These are phyloP conservation scores for Corythornis madagascariensis DNA, from an alignment of 2,113 vertebrate species.

Conservation along the genomic window DNA sequence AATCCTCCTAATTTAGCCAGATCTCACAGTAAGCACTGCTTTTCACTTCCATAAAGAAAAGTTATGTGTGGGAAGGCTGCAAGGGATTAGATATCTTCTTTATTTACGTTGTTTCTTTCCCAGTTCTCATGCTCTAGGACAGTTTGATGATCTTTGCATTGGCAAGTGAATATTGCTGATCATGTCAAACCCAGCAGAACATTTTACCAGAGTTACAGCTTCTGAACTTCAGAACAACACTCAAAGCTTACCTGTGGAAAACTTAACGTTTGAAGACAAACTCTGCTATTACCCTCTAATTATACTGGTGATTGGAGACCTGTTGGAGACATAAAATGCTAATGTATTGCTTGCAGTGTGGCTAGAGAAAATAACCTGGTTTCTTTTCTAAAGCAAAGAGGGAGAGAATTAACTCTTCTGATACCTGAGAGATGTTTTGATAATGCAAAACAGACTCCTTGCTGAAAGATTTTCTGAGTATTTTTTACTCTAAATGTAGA, in stretches of 20 bases:
- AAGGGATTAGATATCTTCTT: background rate
- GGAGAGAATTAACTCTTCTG: background rate
- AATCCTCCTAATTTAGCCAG: background rate
- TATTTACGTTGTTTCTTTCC: background rate
- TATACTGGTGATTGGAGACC: background rate
- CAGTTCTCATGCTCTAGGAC: background rate
- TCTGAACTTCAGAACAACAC: background rate
- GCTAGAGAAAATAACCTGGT: background rate
- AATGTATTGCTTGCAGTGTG: background rate
- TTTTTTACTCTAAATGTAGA: background rate
- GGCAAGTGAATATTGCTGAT: background rate
- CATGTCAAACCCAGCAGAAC: background rate
- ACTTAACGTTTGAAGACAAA: background rate
- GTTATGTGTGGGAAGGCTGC: background rate
- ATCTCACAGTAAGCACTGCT: background rate
- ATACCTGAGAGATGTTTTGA: background rate
- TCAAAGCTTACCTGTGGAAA: background rate
- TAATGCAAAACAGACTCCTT: background rate
- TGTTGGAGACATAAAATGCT: background rate
- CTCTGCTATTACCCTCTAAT: background rate
- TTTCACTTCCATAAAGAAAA: background rate
- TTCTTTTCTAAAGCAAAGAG: background rate
- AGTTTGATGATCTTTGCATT: background rate
- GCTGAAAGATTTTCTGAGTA: background rate
- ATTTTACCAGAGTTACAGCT: background rate